These are phyloP conservation scores for Campoplex capitator DNA, from an alignment of 2,888 invertebrate genomes.

Conservation along the genomic window DNA sequence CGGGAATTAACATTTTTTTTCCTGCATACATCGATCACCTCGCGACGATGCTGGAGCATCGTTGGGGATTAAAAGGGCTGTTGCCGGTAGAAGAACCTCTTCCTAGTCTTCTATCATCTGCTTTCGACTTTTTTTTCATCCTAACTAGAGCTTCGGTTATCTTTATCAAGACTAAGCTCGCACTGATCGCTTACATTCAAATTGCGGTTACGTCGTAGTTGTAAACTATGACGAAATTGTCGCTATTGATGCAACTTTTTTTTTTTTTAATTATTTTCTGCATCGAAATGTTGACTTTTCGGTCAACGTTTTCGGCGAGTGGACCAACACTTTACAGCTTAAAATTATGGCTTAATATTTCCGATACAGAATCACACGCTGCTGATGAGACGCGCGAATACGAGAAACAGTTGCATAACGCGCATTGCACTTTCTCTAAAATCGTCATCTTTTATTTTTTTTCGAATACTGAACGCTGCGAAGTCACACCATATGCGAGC, in stretches of 20 bases:
- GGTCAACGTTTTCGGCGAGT: neutral
- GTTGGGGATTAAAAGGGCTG: constrained; percentile 19
- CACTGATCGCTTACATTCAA: neutral
- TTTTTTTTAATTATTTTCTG: neutral
- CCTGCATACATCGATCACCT: constrained; percentile 19
- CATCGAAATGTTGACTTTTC: neutral
- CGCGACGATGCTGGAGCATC: constrained; percentile 28
- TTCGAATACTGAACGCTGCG: neutral
- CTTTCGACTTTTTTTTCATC: too few relatives aligned
- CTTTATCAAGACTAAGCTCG: too few relatives aligned
- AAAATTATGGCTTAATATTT: neutral
- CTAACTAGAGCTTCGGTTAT: too few relatives aligned
- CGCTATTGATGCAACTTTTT: neutral
- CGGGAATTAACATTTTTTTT: constrained; percentile 49
- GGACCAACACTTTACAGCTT: neutral
- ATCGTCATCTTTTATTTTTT: neutral
- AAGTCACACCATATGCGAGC: neutral
- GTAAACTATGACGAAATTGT: neutral
- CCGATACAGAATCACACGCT: neutral
- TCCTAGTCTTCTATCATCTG: neutral
- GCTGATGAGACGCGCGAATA: neutral
- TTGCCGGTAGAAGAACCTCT: neutral
- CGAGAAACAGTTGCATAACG: neutral
- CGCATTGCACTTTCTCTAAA: neutral
- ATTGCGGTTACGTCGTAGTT: neutral